These are phyloP conservation scores for Onychostruthus taczanowskii DNA, from an alignment of 2,113 vertebrate genomes.

Conservation along the genomic window DNA sequence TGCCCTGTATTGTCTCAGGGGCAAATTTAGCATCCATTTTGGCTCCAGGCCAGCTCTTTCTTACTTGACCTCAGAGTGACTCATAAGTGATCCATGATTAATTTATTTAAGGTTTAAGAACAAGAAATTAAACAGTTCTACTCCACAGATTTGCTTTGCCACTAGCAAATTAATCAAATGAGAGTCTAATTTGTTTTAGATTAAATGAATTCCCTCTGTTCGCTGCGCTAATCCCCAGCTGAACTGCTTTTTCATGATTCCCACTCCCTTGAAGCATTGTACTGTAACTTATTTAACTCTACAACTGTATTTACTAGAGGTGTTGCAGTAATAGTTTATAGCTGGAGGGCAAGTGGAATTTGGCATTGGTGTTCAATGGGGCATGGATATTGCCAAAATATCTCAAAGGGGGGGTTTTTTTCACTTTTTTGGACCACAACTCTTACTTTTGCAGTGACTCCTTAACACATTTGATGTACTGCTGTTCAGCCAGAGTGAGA, in stretches of 20 bases:
- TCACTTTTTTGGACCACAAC: background rate
- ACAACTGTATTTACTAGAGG: conserved; percentile 40
- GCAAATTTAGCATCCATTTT: conserved; percentile 9
- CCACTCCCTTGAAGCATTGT: conserved; percentile 13
- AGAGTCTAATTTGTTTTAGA: conserved; percentile 50
- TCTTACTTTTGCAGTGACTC: background rate
- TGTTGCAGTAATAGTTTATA: conserved; percentile 24
- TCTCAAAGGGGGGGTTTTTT: background rate
- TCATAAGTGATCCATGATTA: conserved; percentile 37
- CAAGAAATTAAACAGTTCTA: conserved; percentile 40
- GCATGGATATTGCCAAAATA: background rate
- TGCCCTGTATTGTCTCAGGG: background rate
- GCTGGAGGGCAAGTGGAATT: conserved; percentile 8
- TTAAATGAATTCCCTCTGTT: conserved; percentile 54
- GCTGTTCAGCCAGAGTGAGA: background rate
- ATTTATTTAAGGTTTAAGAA: conserved; percentile 53
- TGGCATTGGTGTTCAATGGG: background rate
- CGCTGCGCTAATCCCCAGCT: background rate
- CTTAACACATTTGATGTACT: background rate
- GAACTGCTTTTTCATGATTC: conserved; percentile 38
- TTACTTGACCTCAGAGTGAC: conserved; percentile 34
- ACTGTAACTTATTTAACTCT: conserved; percentile 39
- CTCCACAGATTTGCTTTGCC: conserved; percentile 45
- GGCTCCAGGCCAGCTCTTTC: conserved; percentile 21
- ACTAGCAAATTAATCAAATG: conserved; percentile 54